phyloP scores from a whole-genome alignment of 2,888 invertebrate genomes.

The Nephrotoma flavescens region DNA sequence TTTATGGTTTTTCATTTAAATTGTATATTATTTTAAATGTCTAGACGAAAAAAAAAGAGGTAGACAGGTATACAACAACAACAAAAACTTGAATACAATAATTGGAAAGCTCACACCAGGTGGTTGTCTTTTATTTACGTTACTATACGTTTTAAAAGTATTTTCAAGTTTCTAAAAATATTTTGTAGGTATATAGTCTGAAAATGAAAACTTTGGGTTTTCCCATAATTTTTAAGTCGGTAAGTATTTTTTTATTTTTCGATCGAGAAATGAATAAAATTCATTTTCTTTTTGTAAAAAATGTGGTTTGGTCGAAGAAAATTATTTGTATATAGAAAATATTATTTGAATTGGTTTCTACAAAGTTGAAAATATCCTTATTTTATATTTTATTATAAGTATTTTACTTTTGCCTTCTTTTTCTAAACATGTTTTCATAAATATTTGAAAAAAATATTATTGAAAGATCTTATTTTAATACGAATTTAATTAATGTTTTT shows the following conservation, averaged over 20 bases:
- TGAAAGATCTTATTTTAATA: neutral
- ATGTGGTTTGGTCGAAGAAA: neutral
- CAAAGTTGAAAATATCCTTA: neutral
- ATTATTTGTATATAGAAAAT: neutral
- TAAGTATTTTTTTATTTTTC: neutral
- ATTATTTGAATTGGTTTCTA: neutral
- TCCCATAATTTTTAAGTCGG: neutral
- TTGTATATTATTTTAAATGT: neutral
- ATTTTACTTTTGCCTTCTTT: neutral
- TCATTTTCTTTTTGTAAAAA: neutral
- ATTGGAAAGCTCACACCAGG: constrained; percentile 2
- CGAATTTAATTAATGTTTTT: neutral
- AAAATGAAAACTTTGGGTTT: neutral
- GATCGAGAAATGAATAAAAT: neutral
- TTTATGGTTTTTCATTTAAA: neutral
- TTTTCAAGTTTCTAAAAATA: too few relatives aligned
- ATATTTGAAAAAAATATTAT: neutral
- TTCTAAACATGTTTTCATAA: neutral
- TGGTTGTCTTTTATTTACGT: neutral
- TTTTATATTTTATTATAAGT: neutral
- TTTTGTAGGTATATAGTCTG: neutral
- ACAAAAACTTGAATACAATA: neutral
- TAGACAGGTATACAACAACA: neutral
- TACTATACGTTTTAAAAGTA: neutral
- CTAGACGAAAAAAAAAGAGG: neutral